phyloP scores from a whole-genome alignment of 1,140 invertebrate genomes.

The Calephelis virginiensis region DNA sequence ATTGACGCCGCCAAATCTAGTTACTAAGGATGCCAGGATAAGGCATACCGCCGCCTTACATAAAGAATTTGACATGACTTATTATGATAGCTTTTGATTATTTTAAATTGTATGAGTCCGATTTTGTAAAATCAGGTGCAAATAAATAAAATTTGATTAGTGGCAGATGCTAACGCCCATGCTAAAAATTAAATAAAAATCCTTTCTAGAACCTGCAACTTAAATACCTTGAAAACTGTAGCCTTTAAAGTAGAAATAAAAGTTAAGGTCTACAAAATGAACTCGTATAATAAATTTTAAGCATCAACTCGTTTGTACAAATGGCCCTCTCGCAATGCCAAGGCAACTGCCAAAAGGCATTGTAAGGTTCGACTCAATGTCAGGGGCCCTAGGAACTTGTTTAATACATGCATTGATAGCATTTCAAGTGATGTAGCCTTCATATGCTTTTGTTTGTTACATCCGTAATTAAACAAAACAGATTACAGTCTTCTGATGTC shows the following conservation, averaged over 20 bases:
- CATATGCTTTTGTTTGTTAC: conserved; percentile 9
- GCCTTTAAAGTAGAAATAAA: conserved; percentile 14
- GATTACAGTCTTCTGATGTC: not conserved
- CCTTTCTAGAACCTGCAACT: not conserved
- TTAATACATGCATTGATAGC: conserved; percentile 11
- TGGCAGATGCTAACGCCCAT: no score
- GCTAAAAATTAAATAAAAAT: not conserved
- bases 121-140: no score
- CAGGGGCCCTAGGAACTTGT: conserved; percentile 66
- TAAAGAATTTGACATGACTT: no score
- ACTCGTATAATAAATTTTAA: conserved; percentile 16
- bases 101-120: no score
- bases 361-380: conserved; percentile 67
- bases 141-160: no score
- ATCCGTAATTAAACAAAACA: conserved; percentile 7
- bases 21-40: no score
- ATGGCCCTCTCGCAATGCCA: conserved; percentile 53
- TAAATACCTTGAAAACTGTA: conserved; percentile 10
- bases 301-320: conserved; percentile 14
- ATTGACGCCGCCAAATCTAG: no score
- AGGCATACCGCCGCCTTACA: no score
- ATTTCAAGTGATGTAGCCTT: conserved; percentile 2
- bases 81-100: no score
- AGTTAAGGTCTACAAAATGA: conserved; percentile 16
- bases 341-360: conserved; percentile 66